Evolutionary conservation across 2,888 invertebrate genomes (phyloP), one percentile per base, ranked within the genome.

Genomic region (Boloria euphrosyne): DNA sequence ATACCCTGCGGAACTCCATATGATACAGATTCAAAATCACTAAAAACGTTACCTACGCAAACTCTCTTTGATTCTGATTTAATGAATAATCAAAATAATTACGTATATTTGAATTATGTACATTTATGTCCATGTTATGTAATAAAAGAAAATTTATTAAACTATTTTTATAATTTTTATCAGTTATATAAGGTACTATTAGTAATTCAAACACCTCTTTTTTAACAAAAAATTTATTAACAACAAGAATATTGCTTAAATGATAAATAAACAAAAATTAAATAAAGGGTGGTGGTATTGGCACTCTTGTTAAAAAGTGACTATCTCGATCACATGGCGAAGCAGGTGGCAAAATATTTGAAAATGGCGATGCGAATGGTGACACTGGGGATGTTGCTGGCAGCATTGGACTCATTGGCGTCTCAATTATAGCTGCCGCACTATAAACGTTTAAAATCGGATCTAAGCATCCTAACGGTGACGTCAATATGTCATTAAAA

Each of bases 311-410:
- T 17, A 64, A 43, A 31, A 60, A 68, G 10, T 55, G 18, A 17
- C 14, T 61, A 2, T 62, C 60, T 50, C 67, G 62, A 44, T 69
- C 68, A 43, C 60, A 67, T 18, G 63, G 31, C 5, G 52, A 22
- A 1, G 61, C 52, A 7, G 68, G 59, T 16, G 66, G 66, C 16
- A 65, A 17, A 13, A 62, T 18, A 7, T 27, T 43, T 16, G 69
- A 75, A 5, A 79, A 72, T 0, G 79, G 75, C 1, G 76, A 78
- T 5, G 78, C 76, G 14, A 80, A 18, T 6, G 80, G 77, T 0
- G 85, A 86, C 2, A 84, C 74, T 0, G 86, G 84, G 0, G 86
- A 86, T 0, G 85, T 80, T 0, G 77, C 78, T 55, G 86, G 85
- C 71, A 84, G 52, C 60, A 80, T 83, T 1, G 82, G 78, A 68